Evolutionary conservation across 2,888 invertebrate genomes (phyloP).

Genomic region (Morpho achilles): DNA sequence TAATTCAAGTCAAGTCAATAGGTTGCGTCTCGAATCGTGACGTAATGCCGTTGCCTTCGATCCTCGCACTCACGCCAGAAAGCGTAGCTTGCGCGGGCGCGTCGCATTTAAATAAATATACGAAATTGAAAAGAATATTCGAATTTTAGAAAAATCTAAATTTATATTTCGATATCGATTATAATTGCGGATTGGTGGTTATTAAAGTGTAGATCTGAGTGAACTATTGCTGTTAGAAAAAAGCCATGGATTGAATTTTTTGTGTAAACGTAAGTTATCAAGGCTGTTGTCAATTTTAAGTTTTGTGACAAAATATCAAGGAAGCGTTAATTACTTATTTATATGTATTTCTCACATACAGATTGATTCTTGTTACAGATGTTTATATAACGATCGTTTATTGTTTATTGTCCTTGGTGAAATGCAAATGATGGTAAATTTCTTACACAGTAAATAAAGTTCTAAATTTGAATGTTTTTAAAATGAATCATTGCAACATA

Average conservation of each 20-base stretch:
- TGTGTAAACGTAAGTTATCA: slow-evolving; percentile 17
- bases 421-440: too few species aligned
- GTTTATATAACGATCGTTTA: not conserved
- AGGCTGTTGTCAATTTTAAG: slow-evolving; percentile 2
- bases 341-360: too few species aligned
- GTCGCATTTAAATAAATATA: slow-evolving; percentile 18
- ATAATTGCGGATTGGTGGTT: not conserved
- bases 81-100: slow-evolving; percentile 53
- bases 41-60: slow-evolving; percentile 54
- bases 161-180: not conserved
- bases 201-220: not conserved
- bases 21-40: slow-evolving; percentile 50
- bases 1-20: slow-evolving; percentile 50
- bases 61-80: slow-evolving; percentile 45
- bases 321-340: too few species aligned
- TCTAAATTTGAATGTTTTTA: too few species aligned
- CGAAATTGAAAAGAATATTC: slow-evolving; percentile 1
- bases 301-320: not conserved
- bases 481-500: too few species aligned
- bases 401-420: not conserved
- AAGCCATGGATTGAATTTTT: slow-evolving; percentile 5
- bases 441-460: too few species aligned
- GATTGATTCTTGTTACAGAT: too few species aligned
- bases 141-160: not conserved
- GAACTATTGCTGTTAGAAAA: not conserved